Evolutionary conservation across 2,797 vertebrate genomes (phyloP).

Genomic region (Prionace glauca): DNA sequence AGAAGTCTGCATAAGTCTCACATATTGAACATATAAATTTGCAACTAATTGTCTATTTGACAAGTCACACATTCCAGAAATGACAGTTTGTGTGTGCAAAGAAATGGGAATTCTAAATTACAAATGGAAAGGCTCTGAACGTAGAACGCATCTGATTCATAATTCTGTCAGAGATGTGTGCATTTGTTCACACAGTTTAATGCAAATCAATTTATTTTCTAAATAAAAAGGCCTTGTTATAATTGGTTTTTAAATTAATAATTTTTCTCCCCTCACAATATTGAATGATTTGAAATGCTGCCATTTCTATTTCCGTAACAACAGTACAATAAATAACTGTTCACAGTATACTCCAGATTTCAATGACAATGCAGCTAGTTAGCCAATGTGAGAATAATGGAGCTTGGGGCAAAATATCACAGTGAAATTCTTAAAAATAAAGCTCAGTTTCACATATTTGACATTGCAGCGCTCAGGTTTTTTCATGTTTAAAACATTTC

Average conservation of each 20-base stretch:
- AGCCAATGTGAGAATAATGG: neutral
- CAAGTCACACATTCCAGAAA: neutral
- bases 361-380: neutral
- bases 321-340: neutral
- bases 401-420: neutral
- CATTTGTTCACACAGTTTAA: neutral
- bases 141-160: neutral
- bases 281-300: neutral
- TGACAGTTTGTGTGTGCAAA: neutral
- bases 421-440: neutral
- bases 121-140: neutral
- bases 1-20: neutral
- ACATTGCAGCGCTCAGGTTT: neutral
- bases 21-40: neutral
- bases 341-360: neutral
- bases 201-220: neutral
- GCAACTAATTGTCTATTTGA: neutral
- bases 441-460: neutral
- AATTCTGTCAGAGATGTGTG: too few relatives aligned
- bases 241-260: slow-evolving; percentile 12
- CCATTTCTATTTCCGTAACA: too few relatives aligned
- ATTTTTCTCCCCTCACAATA: neutral
- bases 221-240: neutral
- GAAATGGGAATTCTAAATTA: neutral
- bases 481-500: neutral